Conservation (phyloP, 1,140 invertebrate genomes). For the Charaxes varanes region DNA sequence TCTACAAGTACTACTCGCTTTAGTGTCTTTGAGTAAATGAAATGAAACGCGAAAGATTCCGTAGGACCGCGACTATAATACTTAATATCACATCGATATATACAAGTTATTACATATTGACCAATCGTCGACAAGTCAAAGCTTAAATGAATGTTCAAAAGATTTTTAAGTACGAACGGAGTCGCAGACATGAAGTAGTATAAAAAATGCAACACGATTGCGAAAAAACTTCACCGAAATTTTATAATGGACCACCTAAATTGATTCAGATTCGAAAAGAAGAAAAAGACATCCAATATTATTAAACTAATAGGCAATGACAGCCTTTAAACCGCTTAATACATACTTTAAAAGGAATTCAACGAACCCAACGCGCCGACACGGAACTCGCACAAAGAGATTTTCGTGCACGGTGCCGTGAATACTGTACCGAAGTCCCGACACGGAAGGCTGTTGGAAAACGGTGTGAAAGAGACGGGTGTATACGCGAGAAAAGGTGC, state of each 20-base stretch:
- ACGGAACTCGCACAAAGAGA: conserved; percentile 7
- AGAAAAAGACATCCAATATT: conserved; percentile 21
- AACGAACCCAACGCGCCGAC: conserved; percentile 10
- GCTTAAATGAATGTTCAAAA: too few species aligned
- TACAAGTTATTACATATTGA: too few species aligned
- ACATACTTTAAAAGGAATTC: conserved; percentile 19
- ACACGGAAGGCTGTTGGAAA: conserved; percentile 12
- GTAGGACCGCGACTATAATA: too few species aligned
- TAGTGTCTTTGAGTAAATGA: too few species aligned
- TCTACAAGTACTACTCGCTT: too few species aligned
- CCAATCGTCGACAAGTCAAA: too few species aligned
- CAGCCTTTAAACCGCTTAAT: conserved; percentile 30
- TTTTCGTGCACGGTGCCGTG: conserved; percentile 11
- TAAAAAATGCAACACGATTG: too few species aligned
- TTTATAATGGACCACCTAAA: conserved; percentile 19
- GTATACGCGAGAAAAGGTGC: conserved; percentile 34
- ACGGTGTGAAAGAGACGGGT: conserved; percentile 27
- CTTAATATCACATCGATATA: too few species aligned
- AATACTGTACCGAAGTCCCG: conserved; percentile 5
- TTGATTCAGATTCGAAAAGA: conserved; percentile 16
- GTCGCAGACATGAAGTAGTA: too few species aligned
- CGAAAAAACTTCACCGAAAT: too few species aligned
- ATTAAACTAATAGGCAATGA: conserved; percentile 35
- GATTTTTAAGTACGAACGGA: too few species aligned
- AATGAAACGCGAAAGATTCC: too few species aligned